Percentiles rank a stretch among this genome's conserved stretches.
Evolutionary conservation across 1,140 invertebrate species (phyloP).

Genomic region (Coelopa frigida): DNA sequence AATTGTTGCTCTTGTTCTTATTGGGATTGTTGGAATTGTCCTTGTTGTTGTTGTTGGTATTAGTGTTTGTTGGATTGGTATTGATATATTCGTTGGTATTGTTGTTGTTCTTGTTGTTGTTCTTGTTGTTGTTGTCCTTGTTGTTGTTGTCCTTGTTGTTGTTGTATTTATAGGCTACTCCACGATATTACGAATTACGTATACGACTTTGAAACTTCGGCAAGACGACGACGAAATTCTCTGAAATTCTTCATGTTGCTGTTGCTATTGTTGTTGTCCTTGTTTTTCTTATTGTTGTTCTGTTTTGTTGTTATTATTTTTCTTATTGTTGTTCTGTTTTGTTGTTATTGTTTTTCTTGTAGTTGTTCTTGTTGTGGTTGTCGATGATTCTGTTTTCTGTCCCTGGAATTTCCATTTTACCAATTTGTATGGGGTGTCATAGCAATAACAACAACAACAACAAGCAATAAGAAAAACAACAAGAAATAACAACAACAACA

Average conservation of each 20-base stretch:
- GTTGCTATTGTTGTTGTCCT: conserved; percentile 2
- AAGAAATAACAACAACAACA: conserved; percentile 2
- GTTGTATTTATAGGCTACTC: conserved; percentile 1
- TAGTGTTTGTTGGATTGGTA: no score
- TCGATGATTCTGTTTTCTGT: background rate
- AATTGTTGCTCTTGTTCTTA: no score
- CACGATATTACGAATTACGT: no score
- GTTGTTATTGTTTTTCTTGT: conserved; percentile 11
- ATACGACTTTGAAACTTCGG: no score
- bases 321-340: conserved; percentile 2
- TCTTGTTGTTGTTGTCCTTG: background rate
- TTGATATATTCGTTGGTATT: no score
- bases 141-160: background rate
- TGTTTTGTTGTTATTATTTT: conserved; percentile 6
- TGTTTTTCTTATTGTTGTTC: background rate
- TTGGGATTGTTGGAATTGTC: no score
- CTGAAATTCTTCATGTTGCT: background rate
- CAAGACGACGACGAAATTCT: background rate
- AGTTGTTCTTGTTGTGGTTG: conserved; percentile 4
- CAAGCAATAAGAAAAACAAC: background rate
- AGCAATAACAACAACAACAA: background rate
- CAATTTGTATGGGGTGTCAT: no score
- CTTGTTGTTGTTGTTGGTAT: no score
- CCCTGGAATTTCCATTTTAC: no score
- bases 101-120: conserved; percentile 6